Base-by-base conservation (phyloP, 2,888 invertebrate genomes). In the Melieria picta region DNA sequence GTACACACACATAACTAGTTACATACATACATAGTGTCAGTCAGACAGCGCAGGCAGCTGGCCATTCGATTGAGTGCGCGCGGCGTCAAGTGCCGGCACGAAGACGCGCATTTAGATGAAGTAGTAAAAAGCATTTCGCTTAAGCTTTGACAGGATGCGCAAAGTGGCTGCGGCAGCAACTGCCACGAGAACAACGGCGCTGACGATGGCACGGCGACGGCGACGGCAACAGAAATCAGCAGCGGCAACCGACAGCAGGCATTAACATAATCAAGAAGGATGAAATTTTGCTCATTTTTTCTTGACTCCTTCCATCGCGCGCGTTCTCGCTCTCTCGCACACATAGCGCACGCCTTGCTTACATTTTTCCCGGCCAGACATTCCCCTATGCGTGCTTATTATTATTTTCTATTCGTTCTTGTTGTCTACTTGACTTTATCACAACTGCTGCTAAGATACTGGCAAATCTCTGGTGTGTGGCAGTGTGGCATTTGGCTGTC, bases 261-360 rank as follows among this genome's bases (percentile, higher is more conserved):
- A 82, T 83, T 82, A 81, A 77, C 82, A 82, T 82, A 82, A 83
- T 81, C 77, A 76, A 76, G 73, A 76, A 71, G 75, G 73, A 78
- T 75, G 77, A 65, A 79, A 79, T 77, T 4, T 79, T 74, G 71
- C 67, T 67, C 57, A 58, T 62, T 65, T 64, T 72, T 65, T 55
- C 68, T 71, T 68, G 58, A 58, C 57, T 50, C 65, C 62, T 65
- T 71, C 45, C 71, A 7, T 16, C 16, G 16, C 16, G 16, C 16
- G 2, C 16, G 2, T 16, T 16, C 30, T 30, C 30, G 1, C 30
- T 30, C 30, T 30, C 30, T 30, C 30, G 30, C 30, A 30, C 30
- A 30, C 30, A 30, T 3, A 30, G 30, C 30, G 30, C 30, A 16
- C 16, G 16, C 16, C 16, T 16, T 16, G 16, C 16, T 16, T 1